Percentiles rank a stretch among this genome's conserved stretches.
phyloP scores from a whole-genome alignment of 2,888 invertebrate species.

The Fragum fragum region DNA sequence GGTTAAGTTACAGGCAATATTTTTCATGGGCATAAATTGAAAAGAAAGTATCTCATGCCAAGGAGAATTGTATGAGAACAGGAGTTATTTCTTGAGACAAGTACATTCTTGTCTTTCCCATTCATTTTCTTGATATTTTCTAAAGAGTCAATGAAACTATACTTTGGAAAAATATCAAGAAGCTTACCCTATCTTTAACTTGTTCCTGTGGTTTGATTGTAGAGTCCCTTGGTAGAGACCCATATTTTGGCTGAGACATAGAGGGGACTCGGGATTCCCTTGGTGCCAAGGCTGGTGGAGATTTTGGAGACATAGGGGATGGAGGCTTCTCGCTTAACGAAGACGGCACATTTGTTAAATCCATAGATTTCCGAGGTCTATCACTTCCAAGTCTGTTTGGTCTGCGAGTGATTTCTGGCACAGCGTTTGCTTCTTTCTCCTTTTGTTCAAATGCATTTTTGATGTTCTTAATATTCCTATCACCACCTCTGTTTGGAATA shows the following conservation, averaged over 20 bases:
- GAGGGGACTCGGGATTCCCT: conserved; percentile 40
- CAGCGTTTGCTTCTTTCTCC: conserved; percentile 54
- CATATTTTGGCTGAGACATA: conserved; percentile 13
- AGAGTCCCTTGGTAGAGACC: conserved; percentile 10
- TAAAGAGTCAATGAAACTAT: no score
- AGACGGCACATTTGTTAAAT: conserved; percentile 53
- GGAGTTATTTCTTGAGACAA: no score
- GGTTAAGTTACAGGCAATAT: no score
- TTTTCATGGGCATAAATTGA: no score
- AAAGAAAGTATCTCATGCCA: no score
- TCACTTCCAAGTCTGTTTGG: conserved; percentile 18
- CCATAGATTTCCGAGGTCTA: conserved; percentile 55
- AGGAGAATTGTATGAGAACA: no score
- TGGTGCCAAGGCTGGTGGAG: conserved; percentile 62
- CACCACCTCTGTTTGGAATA: conserved; percentile 45
- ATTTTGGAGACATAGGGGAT: conserved; percentile 54
- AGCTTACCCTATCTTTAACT: conserved; percentile 17
- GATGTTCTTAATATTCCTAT: conserved; percentile 55
- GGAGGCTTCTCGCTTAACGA: conserved; percentile 42
- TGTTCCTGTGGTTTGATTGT: not conserved
- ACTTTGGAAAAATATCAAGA: no score
- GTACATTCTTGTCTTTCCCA: no score
- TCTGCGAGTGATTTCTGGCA: conserved; percentile 36
- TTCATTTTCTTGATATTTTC: no score
- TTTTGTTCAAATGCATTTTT: conserved; percentile 66